Evolutionary conservation across 2,797 vertebrate species (phyloP).

Genomic region (Artibeus lituratus): DNA sequence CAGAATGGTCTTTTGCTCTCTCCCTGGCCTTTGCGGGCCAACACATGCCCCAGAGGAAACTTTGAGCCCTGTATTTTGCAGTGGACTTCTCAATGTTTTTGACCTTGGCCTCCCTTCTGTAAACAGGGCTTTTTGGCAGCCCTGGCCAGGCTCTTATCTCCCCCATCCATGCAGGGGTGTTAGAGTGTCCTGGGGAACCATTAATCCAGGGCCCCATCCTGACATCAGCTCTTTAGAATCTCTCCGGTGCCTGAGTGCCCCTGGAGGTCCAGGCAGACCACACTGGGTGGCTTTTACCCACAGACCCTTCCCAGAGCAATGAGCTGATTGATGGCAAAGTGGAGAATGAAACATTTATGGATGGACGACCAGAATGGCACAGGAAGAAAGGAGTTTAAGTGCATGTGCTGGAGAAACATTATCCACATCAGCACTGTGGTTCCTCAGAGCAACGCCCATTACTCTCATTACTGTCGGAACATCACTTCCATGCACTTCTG

Average conservation of each 20-base stretch:
- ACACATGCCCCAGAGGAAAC: slow-evolving; percentile 69
- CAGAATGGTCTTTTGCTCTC: slow-evolving; percentile 66
- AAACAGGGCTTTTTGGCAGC: slow-evolving; percentile 63
- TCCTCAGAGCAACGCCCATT: background rate
- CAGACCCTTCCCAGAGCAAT: slow-evolving; percentile 57
- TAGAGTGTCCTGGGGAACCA: slow-evolving; percentile 78
- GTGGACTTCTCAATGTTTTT: slow-evolving; percentile 69
- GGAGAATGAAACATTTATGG: slow-evolving; percentile 82
- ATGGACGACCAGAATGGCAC: slow-evolving; percentile 57
- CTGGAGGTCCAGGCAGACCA: slow-evolving; percentile 55
- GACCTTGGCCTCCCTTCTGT: slow-evolving; percentile 79
- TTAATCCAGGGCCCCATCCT: slow-evolving; percentile 79
- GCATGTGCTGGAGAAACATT: background rate
- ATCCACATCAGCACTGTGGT: background rate
- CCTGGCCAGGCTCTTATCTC: slow-evolving; percentile 76
- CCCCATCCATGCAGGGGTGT: slow-evolving; percentile 81
- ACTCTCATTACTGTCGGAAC: background rate
- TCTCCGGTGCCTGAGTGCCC: slow-evolving; percentile 66
- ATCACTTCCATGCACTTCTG: background rate
- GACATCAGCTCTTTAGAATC: slow-evolving; percentile 78
- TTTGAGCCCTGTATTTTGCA: slow-evolving; percentile 55
- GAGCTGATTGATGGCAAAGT: slow-evolving; percentile 73
- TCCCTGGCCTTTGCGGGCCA: slow-evolving; percentile 66
- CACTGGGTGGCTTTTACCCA: slow-evolving; percentile 72
- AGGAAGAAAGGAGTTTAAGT: slow-evolving; percentile 63